phyloP scores from a whole-genome alignment of 2,888 invertebrate species.

The Chalcosyrphus nemorum region DNA sequence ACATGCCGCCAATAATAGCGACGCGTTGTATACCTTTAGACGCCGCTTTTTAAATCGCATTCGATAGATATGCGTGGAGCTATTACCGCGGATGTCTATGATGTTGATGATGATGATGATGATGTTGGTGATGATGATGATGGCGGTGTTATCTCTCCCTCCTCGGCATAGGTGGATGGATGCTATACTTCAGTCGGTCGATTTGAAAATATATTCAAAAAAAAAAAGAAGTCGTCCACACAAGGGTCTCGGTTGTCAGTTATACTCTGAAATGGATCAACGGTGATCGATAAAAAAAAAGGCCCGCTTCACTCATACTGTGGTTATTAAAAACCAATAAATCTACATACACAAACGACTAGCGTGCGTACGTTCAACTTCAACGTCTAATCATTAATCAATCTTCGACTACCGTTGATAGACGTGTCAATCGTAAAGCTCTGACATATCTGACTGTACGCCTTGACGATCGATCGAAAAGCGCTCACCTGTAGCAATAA shows the following conservation, averaged over 20 bases:
- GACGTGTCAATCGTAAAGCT: conserved; percentile 54
- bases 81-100: conserved; percentile 36
- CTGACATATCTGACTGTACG: conserved; percentile 51
- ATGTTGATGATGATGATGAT: conserved; percentile 39
- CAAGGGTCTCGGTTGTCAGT: conserved; percentile 8
- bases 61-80: conserved; percentile 39
- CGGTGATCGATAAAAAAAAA: conserved; percentile 34
- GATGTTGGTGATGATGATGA: conserved; percentile 26
- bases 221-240: not conserved
- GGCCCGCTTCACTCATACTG: conserved; percentile 29
- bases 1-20: conserved; percentile 56
- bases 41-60: conserved; percentile 51
- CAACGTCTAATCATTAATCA: conserved; percentile 57
- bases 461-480: conserved; percentile 36
- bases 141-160: conserved; percentile 17
- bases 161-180: not conserved
- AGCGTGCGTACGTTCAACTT: conserved; percentile 22
- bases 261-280: conserved; percentile 31
- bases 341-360: conserved; percentile 34
- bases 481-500: conserved; percentile 7
- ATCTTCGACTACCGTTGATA: conserved; percentile 66
- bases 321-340: conserved; percentile 60
- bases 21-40: conserved; percentile 39
- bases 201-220: conserved; percentile 6
- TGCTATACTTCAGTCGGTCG: not conserved